A percentile compares a stretch with the other conserved stretches of the same genome.
Evolutionary conservation across 2,888 invertebrate genomes (phyloP).

Genomic region (Phytoseiulus persimilis): DNA sequence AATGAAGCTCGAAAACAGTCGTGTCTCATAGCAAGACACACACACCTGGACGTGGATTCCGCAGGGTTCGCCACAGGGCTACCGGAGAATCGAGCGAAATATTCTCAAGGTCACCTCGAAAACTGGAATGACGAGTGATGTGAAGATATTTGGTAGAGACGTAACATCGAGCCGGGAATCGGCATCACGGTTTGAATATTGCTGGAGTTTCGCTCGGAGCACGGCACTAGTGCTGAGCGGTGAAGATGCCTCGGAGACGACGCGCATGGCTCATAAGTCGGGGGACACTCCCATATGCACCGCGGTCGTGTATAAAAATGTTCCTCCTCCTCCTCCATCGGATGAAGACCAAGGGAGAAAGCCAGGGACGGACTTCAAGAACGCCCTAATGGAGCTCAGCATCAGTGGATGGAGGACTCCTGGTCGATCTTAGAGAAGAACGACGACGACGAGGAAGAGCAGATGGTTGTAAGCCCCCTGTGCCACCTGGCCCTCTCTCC

Average conservation of each 20-base stretch:
- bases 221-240: neutral
- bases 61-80: too few relatives aligned
- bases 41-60: too few relatives aligned
- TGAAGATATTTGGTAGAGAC: neutral
- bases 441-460: neutral
- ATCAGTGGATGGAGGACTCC: neutral
- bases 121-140: neutral
- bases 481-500: neutral
- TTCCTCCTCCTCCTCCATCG: neutral
- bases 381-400: neutral
- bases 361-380: neutral
- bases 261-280: neutral
- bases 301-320: neutral
- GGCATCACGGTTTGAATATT: neutral
- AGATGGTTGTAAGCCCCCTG: neutral
- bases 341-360: neutral
- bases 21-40: too few relatives aligned
- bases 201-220: neutral
- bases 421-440: neutral
- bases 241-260: neutral
- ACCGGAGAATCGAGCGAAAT: neutral
- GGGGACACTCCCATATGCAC: neutral
- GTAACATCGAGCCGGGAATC: neutral
- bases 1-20: too few relatives aligned
- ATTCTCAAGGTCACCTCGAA: neutral